Evolutionary conservation across 1,140 invertebrate genomes (phyloP).

Genomic region (Drosophila trapezifrons): DNA sequence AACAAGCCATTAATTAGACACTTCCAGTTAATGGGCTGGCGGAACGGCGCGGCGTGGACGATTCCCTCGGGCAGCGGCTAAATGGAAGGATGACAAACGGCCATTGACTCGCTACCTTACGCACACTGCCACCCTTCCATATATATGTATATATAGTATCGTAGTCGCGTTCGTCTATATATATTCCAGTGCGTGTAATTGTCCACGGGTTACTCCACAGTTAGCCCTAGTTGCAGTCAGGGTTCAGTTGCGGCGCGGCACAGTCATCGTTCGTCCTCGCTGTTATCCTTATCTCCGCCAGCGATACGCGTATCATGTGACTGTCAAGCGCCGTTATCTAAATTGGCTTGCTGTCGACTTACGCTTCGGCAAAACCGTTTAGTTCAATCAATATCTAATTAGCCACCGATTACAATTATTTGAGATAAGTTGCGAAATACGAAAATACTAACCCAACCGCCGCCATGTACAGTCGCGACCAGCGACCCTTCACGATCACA

Average conservation of each 20-base stretch:
- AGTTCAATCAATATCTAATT: constrained; percentile 75
- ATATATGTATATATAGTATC: neutral
- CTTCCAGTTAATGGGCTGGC: constrained; percentile 54
- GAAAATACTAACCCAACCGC: constrained; percentile 8
- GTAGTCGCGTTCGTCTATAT: neutral
- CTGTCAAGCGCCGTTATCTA: constrained; percentile 55
- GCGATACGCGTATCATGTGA: constrained; percentile 36
- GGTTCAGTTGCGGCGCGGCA: constrained; percentile 16
- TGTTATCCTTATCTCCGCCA: constrained; percentile 31
- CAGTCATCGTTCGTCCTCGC: constrained; percentile 15
- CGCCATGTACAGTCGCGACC: constrained; percentile 51
- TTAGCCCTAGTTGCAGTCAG: constrained; percentile 34
- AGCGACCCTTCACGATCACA: constrained; percentile 69
- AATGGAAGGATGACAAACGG: constrained; percentile 43
- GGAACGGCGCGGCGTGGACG: constrained; percentile 7
- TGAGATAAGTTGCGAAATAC: constrained; percentile 53
- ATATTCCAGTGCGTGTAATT: constrained; percentile 6
- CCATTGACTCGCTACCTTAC: constrained; percentile 42
- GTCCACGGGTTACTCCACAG: constrained; percentile 17
- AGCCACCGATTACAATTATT: constrained; percentile 61
- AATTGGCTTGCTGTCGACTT: constrained; percentile 51
- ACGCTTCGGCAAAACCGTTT: constrained; percentile 46
- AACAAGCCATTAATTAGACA: constrained; percentile 63
- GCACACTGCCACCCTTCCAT: neutral
- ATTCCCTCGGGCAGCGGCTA: constrained; percentile 26